phyloP scores from a whole-genome alignment of 2,888 invertebrate genomes.

The Nematopogon swammerdamellus region DNA sequence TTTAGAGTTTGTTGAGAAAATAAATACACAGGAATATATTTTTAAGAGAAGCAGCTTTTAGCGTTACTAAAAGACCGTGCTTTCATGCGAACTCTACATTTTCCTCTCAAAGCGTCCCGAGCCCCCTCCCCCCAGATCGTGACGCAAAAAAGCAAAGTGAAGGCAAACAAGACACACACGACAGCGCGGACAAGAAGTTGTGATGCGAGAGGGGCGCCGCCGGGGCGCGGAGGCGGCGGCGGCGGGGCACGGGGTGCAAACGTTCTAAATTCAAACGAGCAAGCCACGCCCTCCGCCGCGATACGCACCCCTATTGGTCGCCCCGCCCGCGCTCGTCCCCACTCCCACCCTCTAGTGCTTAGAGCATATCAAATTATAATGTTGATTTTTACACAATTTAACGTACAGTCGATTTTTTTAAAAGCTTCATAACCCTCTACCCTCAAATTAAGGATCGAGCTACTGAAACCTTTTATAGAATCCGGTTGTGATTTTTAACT shows the following conservation, averaged over 20 bases:
- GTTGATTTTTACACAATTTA: slow-evolving; percentile 16
- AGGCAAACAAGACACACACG: slow-evolving; percentile 3
- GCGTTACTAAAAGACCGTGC: too few relatives aligned
- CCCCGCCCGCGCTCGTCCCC: slow-evolving; percentile 33
- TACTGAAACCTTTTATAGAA: too few relatives aligned
- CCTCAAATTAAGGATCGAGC: too few relatives aligned
- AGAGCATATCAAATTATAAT: slow-evolving; percentile 47
- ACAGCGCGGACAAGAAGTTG: slow-evolving; percentile 5
- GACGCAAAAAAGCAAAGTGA: slow-evolving; percentile 1
- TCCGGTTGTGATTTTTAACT: too few relatives aligned
- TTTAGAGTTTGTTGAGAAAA: too few relatives aligned
- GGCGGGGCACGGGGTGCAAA: slow-evolving; percentile 22
- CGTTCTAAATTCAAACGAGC: slow-evolving; percentile 30
- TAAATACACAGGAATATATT: too few relatives aligned
- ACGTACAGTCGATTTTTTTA: neutral
- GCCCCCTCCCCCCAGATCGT: neutral
- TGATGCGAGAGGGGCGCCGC: neutral
- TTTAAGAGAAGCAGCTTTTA: too few relatives aligned
- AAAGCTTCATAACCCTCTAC: too few relatives aligned
- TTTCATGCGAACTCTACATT: too few relatives aligned
- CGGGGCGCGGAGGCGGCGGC: slow-evolving; percentile 42
- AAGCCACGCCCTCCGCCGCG: slow-evolving; percentile 33
- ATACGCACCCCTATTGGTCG: slow-evolving; percentile 32
- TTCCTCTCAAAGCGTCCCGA: too few relatives aligned
- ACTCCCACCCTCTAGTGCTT: slow-evolving; percentile 25